phyloP scores from a whole-genome alignment of 2,888 invertebrate species.

The Watsonalla cultraria region DNA sequence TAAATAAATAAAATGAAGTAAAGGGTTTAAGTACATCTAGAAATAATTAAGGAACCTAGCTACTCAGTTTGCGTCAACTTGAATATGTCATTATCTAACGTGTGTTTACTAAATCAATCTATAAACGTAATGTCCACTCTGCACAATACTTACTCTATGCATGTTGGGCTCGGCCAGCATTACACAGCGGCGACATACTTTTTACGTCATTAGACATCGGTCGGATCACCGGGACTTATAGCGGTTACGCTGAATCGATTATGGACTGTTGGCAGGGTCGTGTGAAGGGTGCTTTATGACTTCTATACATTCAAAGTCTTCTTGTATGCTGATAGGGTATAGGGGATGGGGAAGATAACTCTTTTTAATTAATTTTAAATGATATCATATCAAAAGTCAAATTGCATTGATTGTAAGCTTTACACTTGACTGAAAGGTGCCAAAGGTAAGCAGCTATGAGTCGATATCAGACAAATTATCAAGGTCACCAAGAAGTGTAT shows the following conservation, averaged over 20 bases:
- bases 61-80: too few relatives aligned
- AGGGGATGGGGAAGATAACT: conserved; percentile 1
- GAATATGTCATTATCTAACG: too few relatives aligned
- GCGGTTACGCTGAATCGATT: conserved; percentile 64
- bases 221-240: conserved; percentile 56
- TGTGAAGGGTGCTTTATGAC: conserved; percentile 27
- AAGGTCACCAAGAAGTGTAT: too few relatives aligned
- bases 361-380: conserved; percentile 3
- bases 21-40: too few relatives aligned
- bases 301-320: neutral
- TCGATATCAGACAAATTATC: too few relatives aligned
- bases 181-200: conserved; percentile 71
- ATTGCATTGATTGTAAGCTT: too few relatives aligned
- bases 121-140: conserved; percentile 19
- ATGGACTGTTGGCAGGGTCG: conserved; percentile 33
- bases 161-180: conserved; percentile 46
- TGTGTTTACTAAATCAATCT: neutral
- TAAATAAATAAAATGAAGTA: too few relatives aligned
- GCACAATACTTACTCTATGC: conserved; percentile 31
- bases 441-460: too few relatives aligned
- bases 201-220: conserved; percentile 74
- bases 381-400: neutral
- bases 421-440: too few relatives aligned
- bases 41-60: too few relatives aligned
- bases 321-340: conserved; percentile 2